These are phyloP conservation scores for Camponotus floridanus DNA, from an alignment of 1,140 invertebrate genomes.

Conservation along the genomic window DNA sequence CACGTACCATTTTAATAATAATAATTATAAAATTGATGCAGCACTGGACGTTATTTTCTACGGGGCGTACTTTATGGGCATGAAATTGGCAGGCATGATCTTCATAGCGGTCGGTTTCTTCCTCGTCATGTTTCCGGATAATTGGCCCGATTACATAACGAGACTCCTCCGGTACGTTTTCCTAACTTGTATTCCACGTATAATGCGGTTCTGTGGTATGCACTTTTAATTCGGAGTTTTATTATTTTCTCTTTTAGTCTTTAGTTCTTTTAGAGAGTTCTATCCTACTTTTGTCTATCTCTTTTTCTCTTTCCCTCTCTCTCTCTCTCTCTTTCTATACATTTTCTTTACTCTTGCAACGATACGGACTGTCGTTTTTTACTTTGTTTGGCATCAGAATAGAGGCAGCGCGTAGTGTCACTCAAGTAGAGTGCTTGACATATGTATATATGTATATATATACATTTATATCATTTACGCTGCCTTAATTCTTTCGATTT, in stretches of 20 bases:
- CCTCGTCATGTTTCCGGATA: conserved; percentile 97
- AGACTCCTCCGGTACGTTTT: conserved; percentile 92
- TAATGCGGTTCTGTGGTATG: conserved; percentile 77
- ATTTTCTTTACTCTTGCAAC: conserved; percentile 73
- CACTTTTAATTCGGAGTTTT: conserved; percentile 78
- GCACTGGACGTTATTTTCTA: conserved; percentile 95
- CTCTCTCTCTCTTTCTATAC: conserved; percentile 65
- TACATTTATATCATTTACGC: conserved; percentile 32
- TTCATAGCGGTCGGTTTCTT: conserved; percentile 96
- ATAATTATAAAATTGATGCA: conserved; percentile 82
- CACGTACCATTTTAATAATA: background rate
- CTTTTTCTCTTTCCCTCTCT: conserved; percentile 69
- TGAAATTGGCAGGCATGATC: conserved; percentile 97
- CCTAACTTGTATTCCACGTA: conserved; percentile 58
- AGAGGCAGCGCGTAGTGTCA: conserved; percentile 80
- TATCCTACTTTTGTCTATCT: conserved; percentile 59
- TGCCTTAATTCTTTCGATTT: conserved; percentile 34
- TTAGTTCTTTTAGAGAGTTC: conserved; percentile 80
- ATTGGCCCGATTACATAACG: conserved; percentile 98
- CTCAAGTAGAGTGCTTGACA: conserved; percentile 68
- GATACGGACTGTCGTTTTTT: conserved; percentile 68
- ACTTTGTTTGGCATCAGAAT: conserved; percentile 79
- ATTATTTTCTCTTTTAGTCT: conserved; percentile 77
- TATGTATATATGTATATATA: conserved; percentile 39
- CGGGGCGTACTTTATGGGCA: conserved; percentile 94